phyloP scores from a whole-genome alignment of 2,113 vertebrate species.

The Oryzias woworae region DNA sequence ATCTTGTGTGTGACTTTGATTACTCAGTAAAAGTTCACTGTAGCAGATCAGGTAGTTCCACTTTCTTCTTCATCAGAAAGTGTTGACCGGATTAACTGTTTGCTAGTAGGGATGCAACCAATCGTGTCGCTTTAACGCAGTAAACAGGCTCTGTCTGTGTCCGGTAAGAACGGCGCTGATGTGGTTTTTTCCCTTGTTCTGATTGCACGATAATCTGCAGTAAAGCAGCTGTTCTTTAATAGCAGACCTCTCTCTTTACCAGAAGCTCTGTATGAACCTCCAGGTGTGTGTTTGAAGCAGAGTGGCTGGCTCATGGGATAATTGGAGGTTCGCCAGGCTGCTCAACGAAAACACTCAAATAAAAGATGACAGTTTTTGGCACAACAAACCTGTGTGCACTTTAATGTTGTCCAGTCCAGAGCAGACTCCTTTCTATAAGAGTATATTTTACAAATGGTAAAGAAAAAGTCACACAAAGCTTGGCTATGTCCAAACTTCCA shows the following conservation, averaged over 20 bases:
- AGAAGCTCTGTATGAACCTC: conserved; percentile 63
- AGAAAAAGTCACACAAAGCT: too few relatives aligned
- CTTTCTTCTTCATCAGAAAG: conserved; percentile 18
- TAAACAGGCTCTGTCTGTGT: conserved; percentile 29
- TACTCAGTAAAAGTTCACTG: conserved; percentile 31
- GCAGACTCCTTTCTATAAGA: background rate
- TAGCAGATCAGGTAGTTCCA: conserved; percentile 34
- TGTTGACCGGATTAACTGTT: background rate
- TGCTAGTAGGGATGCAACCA: conserved; percentile 5
- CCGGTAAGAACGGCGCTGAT: conserved; percentile 41
- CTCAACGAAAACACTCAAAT: conserved; percentile 14
- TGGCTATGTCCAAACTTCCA: too few relatives aligned
- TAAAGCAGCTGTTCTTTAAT: conserved; percentile 53
- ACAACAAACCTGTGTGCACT: background rate
- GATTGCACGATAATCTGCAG: conserved; percentile 26
- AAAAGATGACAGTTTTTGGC: background rate
- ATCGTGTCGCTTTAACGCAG: background rate
- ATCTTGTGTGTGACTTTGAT: conserved; percentile 59
- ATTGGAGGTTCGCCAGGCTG: conserved; percentile 32
- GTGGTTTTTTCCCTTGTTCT: conserved; percentile 39
- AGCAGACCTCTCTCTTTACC: conserved; percentile 44
- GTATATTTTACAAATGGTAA: too few relatives aligned
- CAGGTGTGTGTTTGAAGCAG: conserved; percentile 45
- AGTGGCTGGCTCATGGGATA: conserved; percentile 33
- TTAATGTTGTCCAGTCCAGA: background rate